phyloP scores from a whole-genome alignment of 2,113 vertebrate genomes.

The Delphinus delphis region DNA sequence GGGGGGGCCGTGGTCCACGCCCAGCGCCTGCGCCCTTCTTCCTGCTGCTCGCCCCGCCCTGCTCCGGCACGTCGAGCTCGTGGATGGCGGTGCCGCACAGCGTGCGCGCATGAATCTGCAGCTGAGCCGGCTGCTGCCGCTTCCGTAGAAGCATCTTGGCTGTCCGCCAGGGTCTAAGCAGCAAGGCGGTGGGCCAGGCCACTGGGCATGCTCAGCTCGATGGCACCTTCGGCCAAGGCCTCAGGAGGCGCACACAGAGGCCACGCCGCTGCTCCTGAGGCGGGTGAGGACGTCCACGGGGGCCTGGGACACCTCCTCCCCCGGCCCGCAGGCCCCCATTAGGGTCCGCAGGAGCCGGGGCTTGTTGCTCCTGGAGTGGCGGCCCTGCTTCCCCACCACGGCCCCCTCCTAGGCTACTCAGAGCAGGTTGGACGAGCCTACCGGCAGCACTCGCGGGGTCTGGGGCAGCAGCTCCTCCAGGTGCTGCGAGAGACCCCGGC shows the following conservation, averaged over 20 bases:
- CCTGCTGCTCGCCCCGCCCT: constrained; percentile 80
- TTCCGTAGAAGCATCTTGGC: constrained; percentile 90
- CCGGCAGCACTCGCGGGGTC: constrained; percentile 80
- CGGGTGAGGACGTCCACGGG: constrained; percentile 93
- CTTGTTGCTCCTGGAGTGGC: constrained; percentile 71
- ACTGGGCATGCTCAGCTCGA: constrained; percentile 96
- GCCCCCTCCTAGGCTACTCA: constrained; percentile 93
- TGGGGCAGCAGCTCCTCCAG: constrained; percentile 89
- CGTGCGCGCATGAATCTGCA: constrained; percentile 91
- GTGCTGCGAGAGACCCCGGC: constrained; percentile 89
- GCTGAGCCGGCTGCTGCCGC: constrained; percentile 90
- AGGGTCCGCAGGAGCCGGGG: constrained; percentile 83
- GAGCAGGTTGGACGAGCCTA: constrained; percentile 92
- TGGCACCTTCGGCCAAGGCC: constrained; percentile 92
- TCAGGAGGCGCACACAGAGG: constrained; percentile 95
- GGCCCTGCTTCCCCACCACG: constrained; percentile 87
- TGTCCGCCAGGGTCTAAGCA: constrained; percentile 92
- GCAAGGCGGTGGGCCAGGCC: constrained; percentile 89
- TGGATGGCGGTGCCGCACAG: constrained; percentile 94
- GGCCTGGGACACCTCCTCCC: constrained; percentile 92
- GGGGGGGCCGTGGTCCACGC: accelerated
- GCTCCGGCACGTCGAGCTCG: constrained; percentile 91
- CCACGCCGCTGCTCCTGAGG: constrained; percentile 93
- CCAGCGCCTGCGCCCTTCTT: constrained; percentile 62
- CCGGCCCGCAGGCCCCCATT: constrained; percentile 88